Percentiles rank a stretch among this genome's conserved stretches.
phyloP scores from a whole-genome alignment of 2,888 invertebrate species.

The Pyrochroa serraticornis region DNA sequence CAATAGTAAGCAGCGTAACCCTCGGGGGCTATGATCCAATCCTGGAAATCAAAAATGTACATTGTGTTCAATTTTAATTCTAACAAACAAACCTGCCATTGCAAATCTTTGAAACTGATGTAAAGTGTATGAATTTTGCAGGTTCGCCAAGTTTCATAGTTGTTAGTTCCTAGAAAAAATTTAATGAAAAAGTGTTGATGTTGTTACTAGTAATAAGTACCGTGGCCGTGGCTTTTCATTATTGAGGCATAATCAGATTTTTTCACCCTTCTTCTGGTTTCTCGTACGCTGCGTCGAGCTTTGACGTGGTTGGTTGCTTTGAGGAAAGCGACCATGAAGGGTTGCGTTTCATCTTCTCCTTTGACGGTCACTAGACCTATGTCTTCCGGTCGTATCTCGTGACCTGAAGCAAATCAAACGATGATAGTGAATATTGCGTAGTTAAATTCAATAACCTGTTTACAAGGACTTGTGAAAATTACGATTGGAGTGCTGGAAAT shows the following conservation, averaged over 20 bases:
- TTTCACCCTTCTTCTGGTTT: slow-evolving; percentile 62
- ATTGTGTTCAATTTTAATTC: neutral
- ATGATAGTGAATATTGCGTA: neutral
- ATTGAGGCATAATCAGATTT: slow-evolving; percentile 58
- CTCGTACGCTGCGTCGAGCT: slow-evolving; percentile 65
- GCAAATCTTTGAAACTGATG: slow-evolving; percentile 88
- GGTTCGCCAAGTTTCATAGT: slow-evolving; percentile 60
- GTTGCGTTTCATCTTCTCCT: slow-evolving; percentile 82
- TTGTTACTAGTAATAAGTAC: slow-evolving; percentile 3
- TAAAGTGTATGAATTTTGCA: slow-evolving; percentile 91
- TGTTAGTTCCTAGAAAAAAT: neutral
- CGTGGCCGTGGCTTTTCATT: slow-evolving; percentile 54
- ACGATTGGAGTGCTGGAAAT: too few relatives aligned
- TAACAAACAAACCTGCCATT: slow-evolving; percentile 73
- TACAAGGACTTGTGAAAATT: neutral
- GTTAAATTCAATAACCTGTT: neutral
- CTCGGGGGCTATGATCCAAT: slow-evolving; percentile 96
- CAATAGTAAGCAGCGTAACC: slow-evolving; percentile 95
- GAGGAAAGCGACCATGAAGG: slow-evolving; percentile 91
- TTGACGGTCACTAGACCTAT: slow-evolving; percentile 81
- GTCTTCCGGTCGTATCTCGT: slow-evolving; percentile 83
- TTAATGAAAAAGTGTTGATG: neutral
- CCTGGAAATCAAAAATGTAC: slow-evolving; percentile 61
- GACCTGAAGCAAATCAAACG: slow-evolving; percentile 60
- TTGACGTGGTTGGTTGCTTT: slow-evolving; percentile 66